A percentile compares a stretch with the other conserved stretches of the same genome.
These are phyloP conservation scores for Xiphophorus birchmanni DNA, from an alignment of 2,797 vertebrate species.

Conservation along the genomic window DNA sequence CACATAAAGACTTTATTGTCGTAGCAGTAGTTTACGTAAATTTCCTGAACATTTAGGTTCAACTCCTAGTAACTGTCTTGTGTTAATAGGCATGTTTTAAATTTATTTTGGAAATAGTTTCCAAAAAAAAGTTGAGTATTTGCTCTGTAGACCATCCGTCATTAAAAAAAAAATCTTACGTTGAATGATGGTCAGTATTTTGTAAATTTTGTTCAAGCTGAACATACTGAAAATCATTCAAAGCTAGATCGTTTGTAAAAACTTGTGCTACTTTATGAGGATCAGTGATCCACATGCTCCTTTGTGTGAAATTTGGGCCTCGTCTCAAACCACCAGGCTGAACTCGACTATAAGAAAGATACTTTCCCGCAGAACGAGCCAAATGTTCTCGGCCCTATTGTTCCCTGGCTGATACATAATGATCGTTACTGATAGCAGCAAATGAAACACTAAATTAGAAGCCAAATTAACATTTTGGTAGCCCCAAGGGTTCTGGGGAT, in stretches of 20 bases:
- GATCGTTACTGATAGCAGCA: conserved; percentile 65
- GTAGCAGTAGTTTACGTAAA: not conserved
- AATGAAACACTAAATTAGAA: conserved; percentile 75
- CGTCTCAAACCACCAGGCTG: conserved; percentile 5
- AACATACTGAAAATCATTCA: not conserved
- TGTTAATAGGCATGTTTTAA: not conserved
- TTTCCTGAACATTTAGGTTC: not conserved
- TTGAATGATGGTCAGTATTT: not conserved
- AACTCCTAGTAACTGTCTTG: not conserved
- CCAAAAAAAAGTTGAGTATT: not conserved
- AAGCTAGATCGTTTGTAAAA: not conserved
- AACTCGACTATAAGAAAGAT: conserved; percentile 29
- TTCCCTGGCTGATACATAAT: conserved; percentile 59
- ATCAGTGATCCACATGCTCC: not conserved
- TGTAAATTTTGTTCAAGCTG: not conserved
- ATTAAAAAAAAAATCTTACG: not conserved
- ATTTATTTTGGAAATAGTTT: not conserved
- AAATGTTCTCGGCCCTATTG: conserved; percentile 50
- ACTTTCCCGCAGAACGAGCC: conserved; percentile 18
- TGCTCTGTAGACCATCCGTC: not conserved
- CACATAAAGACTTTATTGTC: not conserved
- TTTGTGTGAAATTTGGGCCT: conserved; percentile 10
- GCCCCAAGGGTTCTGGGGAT: conserved; percentile 54
- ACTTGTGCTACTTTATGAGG: not conserved
- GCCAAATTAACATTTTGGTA: conserved; percentile 74